A percentile compares a stretch with the other conserved stretches of the same genome.
phyloP scores from a whole-genome alignment of 2,797 vertebrate genomes.

The Champsocephalus gunnari region DNA sequence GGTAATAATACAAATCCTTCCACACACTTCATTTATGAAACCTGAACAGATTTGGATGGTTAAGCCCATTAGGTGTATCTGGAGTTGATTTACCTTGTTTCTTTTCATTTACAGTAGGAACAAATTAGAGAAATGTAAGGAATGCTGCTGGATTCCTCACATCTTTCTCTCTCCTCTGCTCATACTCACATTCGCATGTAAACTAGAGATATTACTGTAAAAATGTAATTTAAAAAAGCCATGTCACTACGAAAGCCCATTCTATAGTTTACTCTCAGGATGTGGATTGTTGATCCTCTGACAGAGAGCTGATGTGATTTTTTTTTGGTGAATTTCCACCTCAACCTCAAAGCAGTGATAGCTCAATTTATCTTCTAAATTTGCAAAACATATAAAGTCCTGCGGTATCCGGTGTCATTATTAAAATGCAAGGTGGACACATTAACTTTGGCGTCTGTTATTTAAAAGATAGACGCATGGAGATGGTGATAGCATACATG shows the following conservation, averaged over 20 bases:
- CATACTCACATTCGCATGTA: neutral
- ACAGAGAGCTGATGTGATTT: neutral
- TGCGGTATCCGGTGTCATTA: constrained; percentile 21
- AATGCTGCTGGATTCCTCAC: neutral
- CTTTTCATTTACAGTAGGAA: neutral
- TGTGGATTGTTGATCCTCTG: constrained; percentile 18
- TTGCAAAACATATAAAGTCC: constrained; percentile 9
- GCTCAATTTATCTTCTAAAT: constrained; percentile 39
- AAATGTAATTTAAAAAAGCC: neutral
- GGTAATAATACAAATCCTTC: no score
- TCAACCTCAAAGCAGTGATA: constrained; percentile 18
- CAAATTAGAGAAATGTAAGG: neutral
- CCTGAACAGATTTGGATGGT: no score
- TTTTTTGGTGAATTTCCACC: constrained; percentile 6
- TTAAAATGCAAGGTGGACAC: constrained; percentile 39
- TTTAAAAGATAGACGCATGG: constrained; percentile 57
- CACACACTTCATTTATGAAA: no score
- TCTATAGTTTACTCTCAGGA: neutral
- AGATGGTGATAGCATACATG: constrained; percentile 71
- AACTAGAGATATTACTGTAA: constrained; percentile 1
- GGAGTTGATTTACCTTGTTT: neutral
- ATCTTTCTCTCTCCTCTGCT: constrained; percentile 11
- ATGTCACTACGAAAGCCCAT: neutral
- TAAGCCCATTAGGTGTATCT: no score
- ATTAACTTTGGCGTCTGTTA: constrained; percentile 53